Percentiles rank a stretch among this genome's conserved stretches.
Evolutionary conservation across 2,113 vertebrate genomes (phyloP).

Genomic region (Hydrolagus affinis): DNA sequence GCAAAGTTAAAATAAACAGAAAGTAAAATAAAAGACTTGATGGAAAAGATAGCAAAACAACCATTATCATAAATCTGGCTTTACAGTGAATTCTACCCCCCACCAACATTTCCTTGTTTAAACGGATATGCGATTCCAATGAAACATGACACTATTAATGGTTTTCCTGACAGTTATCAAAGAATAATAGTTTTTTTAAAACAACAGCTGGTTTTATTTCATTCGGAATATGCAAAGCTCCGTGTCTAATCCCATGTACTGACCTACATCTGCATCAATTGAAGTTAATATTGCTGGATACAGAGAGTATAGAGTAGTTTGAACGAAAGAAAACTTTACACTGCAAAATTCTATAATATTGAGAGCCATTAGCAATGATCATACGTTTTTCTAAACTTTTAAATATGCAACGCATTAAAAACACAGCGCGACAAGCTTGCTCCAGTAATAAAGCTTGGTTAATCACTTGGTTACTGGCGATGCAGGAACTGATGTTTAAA

Average conservation of each 20-base stretch:
- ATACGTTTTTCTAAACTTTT: not conserved
- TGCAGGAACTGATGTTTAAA: not conserved
- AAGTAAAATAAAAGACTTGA: not conserved
- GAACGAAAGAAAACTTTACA: not conserved
- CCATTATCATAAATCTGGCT: not conserved
- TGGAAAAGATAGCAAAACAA: not conserved
- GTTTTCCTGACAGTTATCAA: conserved; percentile 16
- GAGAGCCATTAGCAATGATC: not conserved
- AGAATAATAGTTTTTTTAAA: not conserved
- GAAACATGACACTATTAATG: not conserved
- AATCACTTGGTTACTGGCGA: not conserved
- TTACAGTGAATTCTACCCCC: not conserved
- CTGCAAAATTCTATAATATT: conserved; percentile 9
- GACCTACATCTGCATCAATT: conserved; percentile 11
- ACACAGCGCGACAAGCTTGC: not conserved
- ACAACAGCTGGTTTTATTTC: not conserved
- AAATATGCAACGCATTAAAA: not conserved
- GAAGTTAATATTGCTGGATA: not conserved
- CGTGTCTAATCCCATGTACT: not conserved
- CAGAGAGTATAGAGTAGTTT: not conserved
- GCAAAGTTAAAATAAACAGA: conserved; percentile 2
- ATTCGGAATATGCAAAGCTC: conserved; percentile 8
- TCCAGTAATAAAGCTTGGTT: not conserved
- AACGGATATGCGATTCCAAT: conserved; percentile 6
- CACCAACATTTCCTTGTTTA: not conserved